These are phyloP conservation scores for Hirtodrosophila confusa DNA, from an alignment of 2,888 invertebrate genomes.

Conservation along the genomic window DNA sequence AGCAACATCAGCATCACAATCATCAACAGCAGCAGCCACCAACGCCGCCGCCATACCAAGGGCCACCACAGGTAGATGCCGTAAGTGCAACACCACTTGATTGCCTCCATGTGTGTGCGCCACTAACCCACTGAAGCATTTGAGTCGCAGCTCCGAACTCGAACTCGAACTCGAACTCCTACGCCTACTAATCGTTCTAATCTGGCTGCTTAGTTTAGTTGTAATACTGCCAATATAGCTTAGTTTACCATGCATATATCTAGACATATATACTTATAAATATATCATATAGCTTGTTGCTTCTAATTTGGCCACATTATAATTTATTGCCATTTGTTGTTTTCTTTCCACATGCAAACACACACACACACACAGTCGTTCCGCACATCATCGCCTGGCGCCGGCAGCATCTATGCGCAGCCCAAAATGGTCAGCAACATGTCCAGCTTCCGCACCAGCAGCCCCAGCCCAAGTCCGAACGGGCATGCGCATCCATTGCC, in stretches of 20 bases:
- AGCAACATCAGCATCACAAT: slow-evolving; percentile 36
- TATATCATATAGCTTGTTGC: slow-evolving; percentile 6
- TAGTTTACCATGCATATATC: slow-evolving; percentile 45
- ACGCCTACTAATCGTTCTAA: slow-evolving; percentile 40
- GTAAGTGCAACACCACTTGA: slow-evolving; percentile 58
- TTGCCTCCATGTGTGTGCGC: slow-evolving; percentile 32
- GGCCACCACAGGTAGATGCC: slow-evolving; percentile 76
- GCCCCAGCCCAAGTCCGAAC: slow-evolving; percentile 82
- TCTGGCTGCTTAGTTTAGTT: slow-evolving; percentile 39
- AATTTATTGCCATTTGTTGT: slow-evolving; percentile 55
- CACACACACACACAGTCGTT: slow-evolving; percentile 76
- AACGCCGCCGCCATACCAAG: slow-evolving; percentile 65
- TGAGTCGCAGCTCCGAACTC: slow-evolving; percentile 3
- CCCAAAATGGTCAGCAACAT: slow-evolving; percentile 83
- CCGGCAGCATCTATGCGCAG: slow-evolving; percentile 83
- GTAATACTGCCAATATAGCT: slow-evolving; percentile 34
- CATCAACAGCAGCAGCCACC: slow-evolving; percentile 47
- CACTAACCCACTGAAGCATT: slow-evolving; percentile 54
- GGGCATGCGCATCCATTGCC: slow-evolving; percentile 76
- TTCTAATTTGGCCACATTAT: slow-evolving; percentile 29
- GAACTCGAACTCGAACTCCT: neutral
- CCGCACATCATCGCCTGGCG: slow-evolving; percentile 82
- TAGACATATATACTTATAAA: slow-evolving; percentile 9
- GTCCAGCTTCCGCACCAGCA: slow-evolving; percentile 84
- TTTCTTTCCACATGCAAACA: slow-evolving; percentile 33